phyloP scores from a whole-genome alignment of 2,113 vertebrate genomes.

The Mellivora capensis region DNA sequence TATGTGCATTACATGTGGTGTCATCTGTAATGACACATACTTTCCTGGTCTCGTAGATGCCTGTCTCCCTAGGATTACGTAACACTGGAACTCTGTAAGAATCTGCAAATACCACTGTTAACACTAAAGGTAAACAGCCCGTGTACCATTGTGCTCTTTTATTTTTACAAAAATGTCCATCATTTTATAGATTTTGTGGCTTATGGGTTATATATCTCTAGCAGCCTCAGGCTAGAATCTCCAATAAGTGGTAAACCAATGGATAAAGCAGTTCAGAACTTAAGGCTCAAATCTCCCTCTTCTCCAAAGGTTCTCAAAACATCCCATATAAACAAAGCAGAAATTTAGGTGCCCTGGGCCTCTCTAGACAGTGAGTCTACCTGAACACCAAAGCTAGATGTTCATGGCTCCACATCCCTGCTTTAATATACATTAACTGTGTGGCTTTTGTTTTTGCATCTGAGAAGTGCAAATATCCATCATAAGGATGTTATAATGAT shows the following conservation, averaged over 20 bases:
- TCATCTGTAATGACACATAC: neutral
- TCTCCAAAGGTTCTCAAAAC: neutral
- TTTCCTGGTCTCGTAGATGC: slow-evolving; percentile 7
- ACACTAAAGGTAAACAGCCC: neutral
- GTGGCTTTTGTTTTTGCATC: neutral
- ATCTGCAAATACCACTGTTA: neutral
- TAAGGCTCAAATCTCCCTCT: slow-evolving; percentile 30
- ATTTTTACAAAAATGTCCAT: slow-evolving; percentile 30
- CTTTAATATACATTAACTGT: neutral
- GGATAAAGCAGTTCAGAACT: neutral
- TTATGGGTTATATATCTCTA: neutral
- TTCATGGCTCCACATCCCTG: neutral
- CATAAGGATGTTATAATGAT: neutral
- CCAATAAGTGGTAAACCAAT: neutral
- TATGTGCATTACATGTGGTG: neutral
- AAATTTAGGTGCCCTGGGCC: neutral
- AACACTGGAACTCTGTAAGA: neutral
- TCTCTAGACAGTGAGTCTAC: slow-evolving; percentile 1
- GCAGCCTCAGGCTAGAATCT: neutral
- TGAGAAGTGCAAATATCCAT: neutral
- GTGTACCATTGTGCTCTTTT: neutral
- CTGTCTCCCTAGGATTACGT: neutral
- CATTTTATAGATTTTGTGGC: neutral
- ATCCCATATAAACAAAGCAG: neutral
- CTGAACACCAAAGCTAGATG: neutral